Conservation (phyloP, 2,797 vertebrate species). For the Aselliscus stoliczkanus region DNA sequence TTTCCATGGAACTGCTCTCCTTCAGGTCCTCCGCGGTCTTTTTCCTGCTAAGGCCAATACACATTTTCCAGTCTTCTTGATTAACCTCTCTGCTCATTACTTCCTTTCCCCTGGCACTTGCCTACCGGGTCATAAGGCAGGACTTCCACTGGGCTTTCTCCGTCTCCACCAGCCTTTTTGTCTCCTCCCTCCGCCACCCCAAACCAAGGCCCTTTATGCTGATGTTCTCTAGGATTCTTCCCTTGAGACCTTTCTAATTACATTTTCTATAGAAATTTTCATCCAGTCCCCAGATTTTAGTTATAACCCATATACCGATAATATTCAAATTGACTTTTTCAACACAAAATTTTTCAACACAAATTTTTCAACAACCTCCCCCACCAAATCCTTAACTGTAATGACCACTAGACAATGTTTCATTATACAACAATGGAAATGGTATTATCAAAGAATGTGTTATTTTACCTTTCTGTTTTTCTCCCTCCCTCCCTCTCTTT, state of each 20-base stretch:
- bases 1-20: background rate
- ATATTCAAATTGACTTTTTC: background rate
- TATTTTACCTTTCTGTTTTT: background rate
- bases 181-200: too few relatives aligned
- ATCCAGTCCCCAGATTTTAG: background rate
- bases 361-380: background rate
- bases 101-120: background rate
- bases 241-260: background rate
- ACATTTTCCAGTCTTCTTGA: background rate
- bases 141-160: background rate
- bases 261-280: background rate
- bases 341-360: too few relatives aligned
- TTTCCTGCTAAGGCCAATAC: background rate
- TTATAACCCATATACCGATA: background rate
- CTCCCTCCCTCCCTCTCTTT: background rate
- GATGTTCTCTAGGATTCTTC: background rate
- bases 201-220: rapidly evolving
- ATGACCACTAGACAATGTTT: background rate
- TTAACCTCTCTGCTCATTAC: background rate
- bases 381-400: background rate
- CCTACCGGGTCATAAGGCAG: background rate
- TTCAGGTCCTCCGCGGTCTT: background rate
- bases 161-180: background rate
- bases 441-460: background rate
- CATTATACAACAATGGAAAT: background rate